Conservation (phyloP, 2,888 invertebrate genomes). For the Drosophila testacea region DNA sequence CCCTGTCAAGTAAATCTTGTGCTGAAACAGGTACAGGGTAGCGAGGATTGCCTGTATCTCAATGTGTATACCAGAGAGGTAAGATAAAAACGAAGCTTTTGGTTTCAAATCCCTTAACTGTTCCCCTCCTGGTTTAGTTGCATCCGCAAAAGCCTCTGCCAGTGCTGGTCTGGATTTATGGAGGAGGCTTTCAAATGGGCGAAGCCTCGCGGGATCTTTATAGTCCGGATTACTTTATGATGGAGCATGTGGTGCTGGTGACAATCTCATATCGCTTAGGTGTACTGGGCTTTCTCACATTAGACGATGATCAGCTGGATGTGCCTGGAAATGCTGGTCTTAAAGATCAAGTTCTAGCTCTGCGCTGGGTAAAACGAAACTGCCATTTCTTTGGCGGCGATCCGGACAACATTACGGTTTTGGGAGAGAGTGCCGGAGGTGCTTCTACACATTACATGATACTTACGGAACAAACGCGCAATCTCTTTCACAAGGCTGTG, state of each 20-base stretch:
- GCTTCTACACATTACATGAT: conserved; percentile 86
- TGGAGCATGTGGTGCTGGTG: conserved; percentile 86
- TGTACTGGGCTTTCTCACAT: conserved; percentile 85
- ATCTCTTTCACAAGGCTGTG: conserved; percentile 83
- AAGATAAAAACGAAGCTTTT: conserved; percentile 24
- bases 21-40: conserved; percentile 84
- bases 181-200: conserved; percentile 86
- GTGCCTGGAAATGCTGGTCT: conserved; percentile 87
- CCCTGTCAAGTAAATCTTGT: conserved; percentile 84
- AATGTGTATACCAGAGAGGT: conserved; percentile 85
- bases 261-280: conserved; percentile 86
- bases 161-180: conserved; percentile 86
- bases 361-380: conserved; percentile 86
- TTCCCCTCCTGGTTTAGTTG: conserved; percentile 55
- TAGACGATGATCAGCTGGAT: conserved; percentile 85
- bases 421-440: conserved; percentile 87
- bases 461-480: conserved; percentile 85
- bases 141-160: conserved; percentile 80
- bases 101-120: not conserved
- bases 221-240: conserved; percentile 86
- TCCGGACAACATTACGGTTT: conserved; percentile 86
- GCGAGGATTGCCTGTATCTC: conserved; percentile 86
- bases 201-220: conserved; percentile 84
- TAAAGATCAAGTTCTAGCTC: conserved; percentile 86
- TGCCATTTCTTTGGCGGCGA: conserved; percentile 86